A percentile compares a stretch with the other conserved stretches of the same genome.
These are phyloP conservation scores for Hippolais icterina DNA, from an alignment of 2,113 vertebrate species.

Conservation along the genomic window DNA sequence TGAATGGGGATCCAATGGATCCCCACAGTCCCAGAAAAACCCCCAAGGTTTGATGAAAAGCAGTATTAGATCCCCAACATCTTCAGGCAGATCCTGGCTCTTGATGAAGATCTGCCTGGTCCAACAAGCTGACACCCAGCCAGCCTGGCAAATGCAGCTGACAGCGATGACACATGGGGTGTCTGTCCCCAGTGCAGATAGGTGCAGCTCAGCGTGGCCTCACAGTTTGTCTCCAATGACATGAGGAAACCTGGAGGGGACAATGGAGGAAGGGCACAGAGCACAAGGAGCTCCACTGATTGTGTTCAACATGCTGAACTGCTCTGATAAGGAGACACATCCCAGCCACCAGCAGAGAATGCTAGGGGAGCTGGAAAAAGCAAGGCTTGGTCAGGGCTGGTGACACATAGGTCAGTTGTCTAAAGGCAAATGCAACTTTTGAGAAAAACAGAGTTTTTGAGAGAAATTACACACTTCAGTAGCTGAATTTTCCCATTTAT, in stretches of 20 bases:
- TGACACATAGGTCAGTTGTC: background rate
- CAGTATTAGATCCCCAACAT: background rate
- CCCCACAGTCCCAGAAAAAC: background rate
- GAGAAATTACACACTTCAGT: background rate
- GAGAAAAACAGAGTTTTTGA: background rate
- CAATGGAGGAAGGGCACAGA: background rate
- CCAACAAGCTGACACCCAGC: background rate
- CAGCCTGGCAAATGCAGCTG: background rate
- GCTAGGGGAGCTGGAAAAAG: background rate
- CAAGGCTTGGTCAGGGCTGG: background rate
- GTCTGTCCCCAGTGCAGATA: background rate
- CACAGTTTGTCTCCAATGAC: background rate
- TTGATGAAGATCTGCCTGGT: background rate
- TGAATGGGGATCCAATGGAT: background rate
- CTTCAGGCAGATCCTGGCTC: conserved; percentile 4
- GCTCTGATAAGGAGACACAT: rapidly evolving
- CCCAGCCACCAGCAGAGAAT: background rate
- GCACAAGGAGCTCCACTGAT: background rate
- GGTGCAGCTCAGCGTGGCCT: background rate
- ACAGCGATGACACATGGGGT: background rate
- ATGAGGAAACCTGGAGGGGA: background rate
- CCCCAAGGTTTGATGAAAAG: background rate
- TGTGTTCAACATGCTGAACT: background rate
- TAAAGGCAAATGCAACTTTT: background rate
- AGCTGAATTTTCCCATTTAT: background rate